Evolutionary conservation across 2,888 invertebrate genomes (phyloP).

Genomic region (Nephrotoma flavescens): DNA sequence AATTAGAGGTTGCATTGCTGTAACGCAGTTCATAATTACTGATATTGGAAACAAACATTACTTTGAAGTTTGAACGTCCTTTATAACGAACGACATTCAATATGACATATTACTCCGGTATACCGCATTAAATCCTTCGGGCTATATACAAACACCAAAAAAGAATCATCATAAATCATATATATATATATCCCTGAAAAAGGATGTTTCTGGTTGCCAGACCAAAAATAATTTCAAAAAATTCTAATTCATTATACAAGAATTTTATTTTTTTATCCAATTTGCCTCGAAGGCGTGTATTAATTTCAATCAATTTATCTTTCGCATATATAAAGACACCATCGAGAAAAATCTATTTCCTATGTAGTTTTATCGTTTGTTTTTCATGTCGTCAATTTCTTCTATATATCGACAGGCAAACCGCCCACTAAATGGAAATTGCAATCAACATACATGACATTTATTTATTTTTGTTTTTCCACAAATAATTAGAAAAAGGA

Average conservation of each 20-base stretch:
- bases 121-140: background rate
- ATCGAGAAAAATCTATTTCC: background rate
- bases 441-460: background rate
- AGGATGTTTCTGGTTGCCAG: background rate
- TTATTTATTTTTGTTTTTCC: background rate
- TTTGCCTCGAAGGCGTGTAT: background rate
- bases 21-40: too few relatives aligned
- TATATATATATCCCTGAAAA: background rate
- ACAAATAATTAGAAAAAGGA: background rate
- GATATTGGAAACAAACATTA: too few relatives aligned
- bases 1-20: too few relatives aligned
- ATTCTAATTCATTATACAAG: background rate
- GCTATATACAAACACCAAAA: background rate
- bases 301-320: background rate
- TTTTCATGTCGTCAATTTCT: background rate
- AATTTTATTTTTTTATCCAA: background rate
- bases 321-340: background rate
- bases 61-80: too few relatives aligned
- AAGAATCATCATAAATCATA: background rate
- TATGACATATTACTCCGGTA: background rate
- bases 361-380: background rate
- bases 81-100: too few relatives aligned
- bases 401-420: background rate
- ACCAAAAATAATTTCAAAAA: background rate
- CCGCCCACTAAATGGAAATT: background rate